Percentiles rank a stretch among this genome's conserved stretches.
Evolutionary conservation across 2,113 vertebrate genomes (phyloP).

Genomic region (Picathartes gymnocephalus): DNA sequence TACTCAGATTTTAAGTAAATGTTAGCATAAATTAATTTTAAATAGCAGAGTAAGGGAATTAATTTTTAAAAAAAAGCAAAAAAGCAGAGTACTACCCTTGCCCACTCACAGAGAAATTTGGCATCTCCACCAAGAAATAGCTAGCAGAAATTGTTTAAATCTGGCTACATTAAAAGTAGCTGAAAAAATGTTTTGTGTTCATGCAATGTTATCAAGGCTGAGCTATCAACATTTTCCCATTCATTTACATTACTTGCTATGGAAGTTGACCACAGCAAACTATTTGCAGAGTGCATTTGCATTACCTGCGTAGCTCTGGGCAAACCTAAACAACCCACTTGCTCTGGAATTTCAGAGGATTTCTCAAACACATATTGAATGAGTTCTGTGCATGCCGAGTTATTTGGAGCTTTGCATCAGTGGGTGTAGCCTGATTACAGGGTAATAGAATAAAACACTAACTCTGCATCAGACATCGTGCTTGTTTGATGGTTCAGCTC

Average conservation of each 20-base stretch:
- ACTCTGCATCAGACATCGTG: not conserved
- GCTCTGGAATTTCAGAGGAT: not conserved
- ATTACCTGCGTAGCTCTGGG: not conserved
- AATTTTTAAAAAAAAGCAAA: not conserved
- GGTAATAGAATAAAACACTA: not conserved
- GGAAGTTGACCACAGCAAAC: not conserved
- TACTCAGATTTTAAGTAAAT: not conserved
- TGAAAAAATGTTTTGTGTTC: not conserved
- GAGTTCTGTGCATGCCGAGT: accelerated
- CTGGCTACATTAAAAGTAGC: not conserved
- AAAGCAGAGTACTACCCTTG: not conserved
- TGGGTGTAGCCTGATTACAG: not conserved
- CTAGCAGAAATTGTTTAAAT: not conserved
- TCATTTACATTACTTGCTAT: not conserved
- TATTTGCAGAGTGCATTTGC: not conserved
- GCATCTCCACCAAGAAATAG: not conserved
- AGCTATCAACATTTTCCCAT: not conserved
- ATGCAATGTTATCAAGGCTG: accelerated
- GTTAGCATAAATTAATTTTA: not conserved
- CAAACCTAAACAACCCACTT: not conserved
- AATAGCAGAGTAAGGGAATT: not conserved
- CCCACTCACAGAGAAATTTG: not conserved
- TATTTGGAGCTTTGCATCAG: not conserved
- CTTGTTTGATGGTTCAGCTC: not conserved
- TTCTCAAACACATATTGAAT: not conserved